Base-by-base conservation (phyloP, 1,140 invertebrate genomes). In the Ptiloglossa arizonensis region DNA sequence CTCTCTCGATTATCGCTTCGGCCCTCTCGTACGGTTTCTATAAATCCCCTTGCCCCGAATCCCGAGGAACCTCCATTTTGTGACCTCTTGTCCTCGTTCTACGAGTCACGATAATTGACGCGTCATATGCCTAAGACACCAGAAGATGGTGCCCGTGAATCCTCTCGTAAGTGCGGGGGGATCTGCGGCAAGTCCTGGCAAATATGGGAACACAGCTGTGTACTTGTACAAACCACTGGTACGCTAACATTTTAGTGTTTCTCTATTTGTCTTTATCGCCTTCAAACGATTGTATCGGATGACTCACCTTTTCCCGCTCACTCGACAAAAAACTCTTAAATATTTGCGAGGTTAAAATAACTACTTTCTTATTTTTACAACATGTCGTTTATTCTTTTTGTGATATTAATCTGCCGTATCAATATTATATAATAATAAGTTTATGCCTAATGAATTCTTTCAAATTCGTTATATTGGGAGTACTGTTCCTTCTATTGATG, bases 71-170 rank as follows among this genome's bases (percentile, higher is more conserved):
- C 85, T 89, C 90, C 90, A 91, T 90, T 87, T 90, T 91, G 90
- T 80, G 83, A 84, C 89, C 89, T 85, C 90, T 89, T 89, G 90
- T 90, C 87, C 89, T 87, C 88, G 88, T 90, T 87, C 38, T 50
- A 69, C 79, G 24, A 79, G 32, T 68, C 57, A 79, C 73, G 80
- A 82, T 86, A 88, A 87, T 87, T 88, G 84, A 88, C 80, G 86
- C 88, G 84, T 88, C 88, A 88, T 89, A 86, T 87, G 87, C 83
- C 72, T 79, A 62, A 71, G 46, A 69, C 52, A 63, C 66, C 69
- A 70, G 72, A 79, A 75, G 72, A 82, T 81, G 82, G 79, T 84
- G 46, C 66, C 52, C 83, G 77, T 78, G 67, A 62, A 73, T 48
- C 32, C 67, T 80, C 64, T 63, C 41, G 62, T 44, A 46, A 56